Conservation (phyloP, 2,113 vertebrate species). For the Chlamydotis undulata region DNA sequence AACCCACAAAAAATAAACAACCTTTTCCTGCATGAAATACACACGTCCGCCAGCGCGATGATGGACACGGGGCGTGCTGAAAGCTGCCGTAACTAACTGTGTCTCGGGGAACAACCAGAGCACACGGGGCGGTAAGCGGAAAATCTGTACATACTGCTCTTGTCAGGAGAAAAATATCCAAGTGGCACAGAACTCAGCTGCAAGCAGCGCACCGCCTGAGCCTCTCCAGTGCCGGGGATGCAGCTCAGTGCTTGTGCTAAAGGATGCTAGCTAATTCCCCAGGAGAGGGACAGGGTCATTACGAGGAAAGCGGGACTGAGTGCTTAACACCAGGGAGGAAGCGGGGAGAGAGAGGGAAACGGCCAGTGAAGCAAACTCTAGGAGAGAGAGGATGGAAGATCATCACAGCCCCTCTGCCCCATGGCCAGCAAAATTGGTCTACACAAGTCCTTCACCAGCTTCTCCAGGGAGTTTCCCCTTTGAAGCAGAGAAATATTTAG, state of each 20-base stretch:
- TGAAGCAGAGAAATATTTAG: neutral
- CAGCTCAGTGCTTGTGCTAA: neutral
- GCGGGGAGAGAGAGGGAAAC: neutral
- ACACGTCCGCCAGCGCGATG: accelerated
- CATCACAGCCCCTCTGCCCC: accelerated
- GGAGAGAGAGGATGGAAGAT: neutral
- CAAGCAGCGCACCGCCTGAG: accelerated
- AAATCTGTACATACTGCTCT: neutral
- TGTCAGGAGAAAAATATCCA: neutral
- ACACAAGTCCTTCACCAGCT: neutral
- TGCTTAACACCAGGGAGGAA: neutral
- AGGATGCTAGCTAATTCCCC: neutral
- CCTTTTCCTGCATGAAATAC: neutral
- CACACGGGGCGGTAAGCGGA: neutral
- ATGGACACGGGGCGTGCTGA: accelerated
- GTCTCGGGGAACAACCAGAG: neutral
- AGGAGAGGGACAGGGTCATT: neutral
- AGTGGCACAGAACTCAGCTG: neutral
- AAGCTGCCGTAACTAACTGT: neutral
- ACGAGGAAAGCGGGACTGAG: neutral
- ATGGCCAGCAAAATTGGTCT: accelerated
- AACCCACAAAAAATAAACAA: too few relatives aligned
- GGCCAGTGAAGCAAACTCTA: neutral
- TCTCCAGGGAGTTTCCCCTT: neutral
- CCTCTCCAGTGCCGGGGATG: neutral